A percentile compares a stretch with the other conserved stretches of the same genome.
Evolutionary conservation across 2,113 vertebrate genomes (phyloP).

Genomic region (Platysternon megacephalum): DNA sequence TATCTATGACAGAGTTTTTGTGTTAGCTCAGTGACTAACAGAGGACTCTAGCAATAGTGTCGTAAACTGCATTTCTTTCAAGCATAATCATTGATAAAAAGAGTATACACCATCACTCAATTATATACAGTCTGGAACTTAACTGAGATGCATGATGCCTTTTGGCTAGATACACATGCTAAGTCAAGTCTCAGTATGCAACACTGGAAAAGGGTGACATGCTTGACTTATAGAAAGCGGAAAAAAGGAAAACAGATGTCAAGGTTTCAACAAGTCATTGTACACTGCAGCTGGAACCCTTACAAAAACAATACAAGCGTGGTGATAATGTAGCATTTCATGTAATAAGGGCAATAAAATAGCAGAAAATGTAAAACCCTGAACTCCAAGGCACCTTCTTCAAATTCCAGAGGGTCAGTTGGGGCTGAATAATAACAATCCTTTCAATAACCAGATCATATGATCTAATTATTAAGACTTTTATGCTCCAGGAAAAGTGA

Average conservation of each 20-base stretch:
- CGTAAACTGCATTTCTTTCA: slow-evolving; percentile 44
- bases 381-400: neutral
- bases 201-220: slow-evolving; percentile 4
- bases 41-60: neutral
- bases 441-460: slow-evolving; percentile 46
- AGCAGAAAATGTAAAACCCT: slow-evolving; percentile 47
- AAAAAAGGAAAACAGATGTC: slow-evolving; percentile 62
- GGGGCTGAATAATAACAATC: slow-evolving; percentile 22
- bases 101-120: neutral
- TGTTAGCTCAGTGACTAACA: neutral
- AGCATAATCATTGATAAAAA: slow-evolving; percentile 22
- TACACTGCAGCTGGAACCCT: slow-evolving; percentile 38
- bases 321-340: slow-evolving; percentile 47
- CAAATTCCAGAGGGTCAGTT: slow-evolving; percentile 18
- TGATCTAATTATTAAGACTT: slow-evolving; percentile 19
- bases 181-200: slow-evolving; percentile 43
- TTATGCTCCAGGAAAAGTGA: slow-evolving; percentile 15
- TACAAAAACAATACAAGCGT: slow-evolving; percentile 20
- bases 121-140: neutral
- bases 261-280: slow-evolving; percentile 52
- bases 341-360: slow-evolving; percentile 60
- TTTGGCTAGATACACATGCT: neutral
- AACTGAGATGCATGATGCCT: neutral
- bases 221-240: slow-evolving; percentile 45
- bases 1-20: neutral